Conservation (phyloP, 2,113 vertebrate species). For the Hippopotamus amphibius region DNA sequence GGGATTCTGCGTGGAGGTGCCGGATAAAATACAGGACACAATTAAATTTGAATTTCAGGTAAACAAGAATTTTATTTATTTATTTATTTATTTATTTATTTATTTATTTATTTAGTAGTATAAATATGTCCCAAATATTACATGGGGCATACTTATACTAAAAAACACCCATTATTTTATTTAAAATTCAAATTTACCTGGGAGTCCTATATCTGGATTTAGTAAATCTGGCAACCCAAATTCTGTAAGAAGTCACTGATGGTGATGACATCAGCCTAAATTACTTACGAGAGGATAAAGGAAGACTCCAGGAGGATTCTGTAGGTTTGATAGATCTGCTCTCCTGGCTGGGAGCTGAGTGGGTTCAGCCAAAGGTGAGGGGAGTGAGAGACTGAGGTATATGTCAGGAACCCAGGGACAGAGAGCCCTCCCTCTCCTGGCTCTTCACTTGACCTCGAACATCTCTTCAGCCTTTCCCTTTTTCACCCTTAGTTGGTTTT, state of each 20-base stretch:
- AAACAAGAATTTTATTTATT: background rate
- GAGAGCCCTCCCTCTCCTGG: background rate
- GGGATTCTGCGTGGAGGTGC: background rate
- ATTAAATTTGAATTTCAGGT: conserved; percentile 29
- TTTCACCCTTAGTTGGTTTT: background rate
- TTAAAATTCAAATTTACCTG: conserved; percentile 13
- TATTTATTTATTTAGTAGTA: background rate
- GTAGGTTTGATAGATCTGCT: background rate
- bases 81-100: background rate
- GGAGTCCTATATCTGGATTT: background rate
- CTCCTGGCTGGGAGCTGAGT: no score
- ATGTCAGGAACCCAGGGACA: no score
- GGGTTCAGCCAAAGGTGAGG: background rate
- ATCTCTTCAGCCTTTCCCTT: background rate
- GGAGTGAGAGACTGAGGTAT: background rate
- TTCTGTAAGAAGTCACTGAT: background rate
- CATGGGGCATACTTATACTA: background rate
- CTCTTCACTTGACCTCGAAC: background rate
- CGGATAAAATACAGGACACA: background rate
- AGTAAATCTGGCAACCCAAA: background rate
- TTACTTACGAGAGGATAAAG: background rate
- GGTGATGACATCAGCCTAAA: background rate
- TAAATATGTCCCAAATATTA: background rate
- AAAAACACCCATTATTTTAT: background rate
- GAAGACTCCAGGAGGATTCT: background rate